These are phyloP conservation scores for Polydrusus tereticollis DNA, from an alignment of 2,888 invertebrate genomes.

Conservation along the genomic window DNA sequence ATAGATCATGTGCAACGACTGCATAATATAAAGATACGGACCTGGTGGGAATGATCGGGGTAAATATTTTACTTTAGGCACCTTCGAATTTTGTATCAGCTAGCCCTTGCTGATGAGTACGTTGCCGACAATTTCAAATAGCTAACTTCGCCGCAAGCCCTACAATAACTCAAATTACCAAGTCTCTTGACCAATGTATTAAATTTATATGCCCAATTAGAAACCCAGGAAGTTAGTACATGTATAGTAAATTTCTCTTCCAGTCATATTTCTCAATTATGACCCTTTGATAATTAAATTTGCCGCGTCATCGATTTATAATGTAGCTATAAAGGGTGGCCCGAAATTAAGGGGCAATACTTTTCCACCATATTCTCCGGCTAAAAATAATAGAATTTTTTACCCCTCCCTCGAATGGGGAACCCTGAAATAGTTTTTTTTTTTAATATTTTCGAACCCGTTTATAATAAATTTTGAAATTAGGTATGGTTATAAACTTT, in stretches of 20 bases:
- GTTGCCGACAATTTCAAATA: neutral
- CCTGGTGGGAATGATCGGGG: too few species aligned
- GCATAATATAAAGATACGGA: too few species aligned
- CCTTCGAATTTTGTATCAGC: neutral
- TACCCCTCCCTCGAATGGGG: too few species aligned
- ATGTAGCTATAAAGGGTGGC: too few species aligned
- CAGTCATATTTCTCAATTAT: neutral
- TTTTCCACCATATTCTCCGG: too few species aligned
- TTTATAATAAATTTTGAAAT: too few species aligned
- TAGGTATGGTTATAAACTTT: too few species aligned
- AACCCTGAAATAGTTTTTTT: too few species aligned
- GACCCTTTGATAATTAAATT: slow-evolving; percentile 4
- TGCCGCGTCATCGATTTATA: neutral
- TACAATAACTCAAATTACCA: slow-evolving; percentile 1
- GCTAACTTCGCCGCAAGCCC: neutral
- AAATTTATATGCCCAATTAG: slow-evolving; percentile 5
- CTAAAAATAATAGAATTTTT: too few species aligned
- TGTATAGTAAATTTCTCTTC: slow-evolving; percentile 6
- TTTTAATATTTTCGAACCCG: too few species aligned
- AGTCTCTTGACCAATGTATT: neutral
- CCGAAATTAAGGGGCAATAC: too few species aligned
- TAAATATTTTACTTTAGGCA: neutral
- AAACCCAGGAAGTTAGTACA: slow-evolving; percentile 2
- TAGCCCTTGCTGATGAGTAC: neutral
- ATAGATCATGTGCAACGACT: neutral